These are phyloP conservation scores for Hirundichthys speculiger DNA, from an alignment of 2,113 vertebrate genomes.

Conservation along the genomic window DNA sequence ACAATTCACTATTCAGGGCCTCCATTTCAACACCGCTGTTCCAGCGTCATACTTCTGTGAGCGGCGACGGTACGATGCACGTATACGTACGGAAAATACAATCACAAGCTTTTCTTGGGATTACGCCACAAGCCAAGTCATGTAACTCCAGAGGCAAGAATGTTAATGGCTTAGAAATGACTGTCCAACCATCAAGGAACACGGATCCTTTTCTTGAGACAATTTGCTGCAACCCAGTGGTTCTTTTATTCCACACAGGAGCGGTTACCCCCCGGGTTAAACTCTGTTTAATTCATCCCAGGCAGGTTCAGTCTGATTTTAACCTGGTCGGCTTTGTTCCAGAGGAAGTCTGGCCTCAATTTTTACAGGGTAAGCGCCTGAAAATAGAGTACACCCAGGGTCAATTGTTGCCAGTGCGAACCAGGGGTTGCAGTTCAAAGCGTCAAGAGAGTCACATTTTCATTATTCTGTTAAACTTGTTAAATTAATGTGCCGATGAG, in stretches of 20 bases:
- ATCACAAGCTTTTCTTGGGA: neutral
- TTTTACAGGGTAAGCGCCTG: conserved; percentile 36
- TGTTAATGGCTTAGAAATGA: neutral
- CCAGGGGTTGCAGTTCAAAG: conserved; percentile 8
- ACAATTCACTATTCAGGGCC: conserved; percentile 38
- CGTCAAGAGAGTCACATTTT: conserved; percentile 18
- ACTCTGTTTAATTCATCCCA: conserved; percentile 3
- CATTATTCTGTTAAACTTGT: conserved; percentile 31
- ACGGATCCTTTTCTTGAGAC: neutral
- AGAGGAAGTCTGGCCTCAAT: conserved; percentile 31
- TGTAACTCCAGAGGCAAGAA: neutral
- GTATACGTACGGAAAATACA: neutral
- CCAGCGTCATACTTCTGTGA: conserved; percentile 1
- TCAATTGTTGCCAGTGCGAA: conserved; percentile 40
- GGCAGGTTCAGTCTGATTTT: conserved; percentile 26
- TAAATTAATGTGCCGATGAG: conserved; percentile 3
- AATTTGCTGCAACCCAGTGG: neutral
- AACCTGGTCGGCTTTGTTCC: conserved; percentile 16
- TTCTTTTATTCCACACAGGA: neutral
- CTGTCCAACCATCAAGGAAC: neutral
- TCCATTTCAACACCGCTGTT: conserved; percentile 10
- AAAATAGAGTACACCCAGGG: conserved; percentile 33
- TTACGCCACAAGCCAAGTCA: neutral
- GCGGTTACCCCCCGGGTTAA: conserved; percentile 16
- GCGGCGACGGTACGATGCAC: conserved; percentile 14